phyloP scores from a whole-genome alignment of 2,888 invertebrate genomes.

The Meliscaeva auricollis region DNA sequence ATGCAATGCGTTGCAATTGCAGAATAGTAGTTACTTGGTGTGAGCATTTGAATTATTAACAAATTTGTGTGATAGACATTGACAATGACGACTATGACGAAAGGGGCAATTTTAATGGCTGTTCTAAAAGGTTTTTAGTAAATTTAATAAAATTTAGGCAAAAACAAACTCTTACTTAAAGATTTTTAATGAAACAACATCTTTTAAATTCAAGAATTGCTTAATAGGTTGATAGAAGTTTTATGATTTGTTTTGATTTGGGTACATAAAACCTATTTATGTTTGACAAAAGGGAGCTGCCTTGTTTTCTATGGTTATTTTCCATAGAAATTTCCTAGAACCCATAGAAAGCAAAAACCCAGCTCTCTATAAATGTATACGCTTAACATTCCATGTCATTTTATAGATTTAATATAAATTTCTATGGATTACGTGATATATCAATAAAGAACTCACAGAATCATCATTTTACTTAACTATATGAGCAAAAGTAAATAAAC shows the following conservation, averaged over 20 bases:
- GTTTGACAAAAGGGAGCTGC: too few species aligned
- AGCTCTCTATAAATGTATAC: too few species aligned
- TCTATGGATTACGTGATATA: slow-evolving; percentile 9
- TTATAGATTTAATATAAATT: background rate
- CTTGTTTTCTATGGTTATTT: too few species aligned
- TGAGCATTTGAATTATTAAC: slow-evolving; percentile 41
- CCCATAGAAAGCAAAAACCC: too few species aligned
- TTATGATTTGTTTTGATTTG: too few species aligned
- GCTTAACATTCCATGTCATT: background rate
- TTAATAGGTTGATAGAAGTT: too few species aligned
- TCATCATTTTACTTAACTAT: background rate
- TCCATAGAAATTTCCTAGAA: too few species aligned
- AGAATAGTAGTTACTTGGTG: slow-evolving; percentile 33
- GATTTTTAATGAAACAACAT: too few species aligned
- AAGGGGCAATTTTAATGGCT: background rate
- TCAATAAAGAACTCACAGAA: slow-evolving; percentile 6
- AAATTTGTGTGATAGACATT: background rate
- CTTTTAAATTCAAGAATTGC: too few species aligned
- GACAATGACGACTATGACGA: background rate
- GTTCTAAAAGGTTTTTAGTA: background rate
- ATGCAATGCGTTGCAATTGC: slow-evolving; percentile 7
- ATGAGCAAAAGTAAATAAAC: background rate
- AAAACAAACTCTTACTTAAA: too few species aligned
- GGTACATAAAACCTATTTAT: too few species aligned
- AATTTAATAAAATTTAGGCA: too few species aligned